Evolutionary conservation across 2,797 vertebrate genomes (phyloP).

Genomic region (Sparus aurata): DNA sequence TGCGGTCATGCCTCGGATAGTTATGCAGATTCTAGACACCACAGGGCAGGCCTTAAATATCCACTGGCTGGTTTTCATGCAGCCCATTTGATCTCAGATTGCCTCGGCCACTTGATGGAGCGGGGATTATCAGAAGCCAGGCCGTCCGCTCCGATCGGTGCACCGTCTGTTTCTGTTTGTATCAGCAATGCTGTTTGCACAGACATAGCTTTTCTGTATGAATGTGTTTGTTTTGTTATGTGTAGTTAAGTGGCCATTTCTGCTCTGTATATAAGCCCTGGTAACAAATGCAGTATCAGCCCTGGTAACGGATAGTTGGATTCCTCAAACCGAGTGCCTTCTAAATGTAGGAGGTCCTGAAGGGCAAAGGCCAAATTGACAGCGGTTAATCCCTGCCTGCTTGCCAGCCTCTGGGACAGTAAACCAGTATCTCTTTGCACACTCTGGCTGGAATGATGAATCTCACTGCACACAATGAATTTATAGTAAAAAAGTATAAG

Average conservation of each 20-base stretch:
- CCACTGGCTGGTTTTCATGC: conserved; percentile 29
- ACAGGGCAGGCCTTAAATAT: conserved; percentile 49
- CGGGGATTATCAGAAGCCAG: background rate
- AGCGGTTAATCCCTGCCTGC: conserved; percentile 53
- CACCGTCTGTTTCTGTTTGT: conserved; percentile 16
- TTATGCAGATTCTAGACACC: conserved; percentile 50
- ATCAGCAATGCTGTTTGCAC: background rate
- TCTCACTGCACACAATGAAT: conserved; percentile 39
- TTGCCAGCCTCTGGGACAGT: conserved; percentile 17
- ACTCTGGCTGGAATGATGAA: conserved; percentile 23
- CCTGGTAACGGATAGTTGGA: conserved; percentile 20
- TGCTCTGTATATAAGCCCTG: background rate
- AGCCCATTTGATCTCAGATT: conserved; percentile 31
- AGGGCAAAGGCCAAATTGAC: conserved; percentile 51
- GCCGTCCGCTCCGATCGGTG: background rate
- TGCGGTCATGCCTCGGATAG: conserved; percentile 61
- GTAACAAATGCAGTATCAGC: background rate
- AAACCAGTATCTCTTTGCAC: conserved; percentile 24
- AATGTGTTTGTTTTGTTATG: conserved; percentile 19
- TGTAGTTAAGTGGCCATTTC: conserved; percentile 1
- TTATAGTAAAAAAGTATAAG: conserved; percentile 19
- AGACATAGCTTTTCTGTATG: background rate
- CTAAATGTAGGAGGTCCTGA: conserved; percentile 23
- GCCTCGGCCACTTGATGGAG: conserved; percentile 10
- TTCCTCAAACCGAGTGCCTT: conserved; percentile 5